Evolutionary conservation across 2,113 vertebrate genomes (phyloP).

Genomic region (Gobiocypris rarus): DNA sequence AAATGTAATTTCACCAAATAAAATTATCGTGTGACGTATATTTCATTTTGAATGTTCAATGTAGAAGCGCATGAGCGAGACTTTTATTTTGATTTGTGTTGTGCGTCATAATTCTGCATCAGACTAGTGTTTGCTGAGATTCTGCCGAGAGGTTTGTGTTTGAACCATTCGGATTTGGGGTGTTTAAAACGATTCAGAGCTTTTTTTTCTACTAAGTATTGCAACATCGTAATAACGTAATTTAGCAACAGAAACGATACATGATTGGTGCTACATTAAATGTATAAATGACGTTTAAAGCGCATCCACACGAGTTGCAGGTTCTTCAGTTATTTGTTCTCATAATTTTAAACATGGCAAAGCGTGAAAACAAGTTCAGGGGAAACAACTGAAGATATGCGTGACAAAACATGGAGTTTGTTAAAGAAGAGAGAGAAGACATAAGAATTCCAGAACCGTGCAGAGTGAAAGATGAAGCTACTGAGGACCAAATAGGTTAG

Average conservation of each 20-base stretch:
- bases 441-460: not conserved
- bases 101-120: not conserved
- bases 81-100: not conserved
- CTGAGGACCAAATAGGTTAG: not conserved
- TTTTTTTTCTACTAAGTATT: not conserved
- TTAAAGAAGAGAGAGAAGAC: slow-evolving; percentile 23
- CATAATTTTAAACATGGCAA: not conserved
- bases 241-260: no score
- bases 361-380: not conserved
- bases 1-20: not conserved
- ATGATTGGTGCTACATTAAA: not conserved
- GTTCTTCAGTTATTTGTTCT: not conserved
- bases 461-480: slow-evolving; percentile 1
- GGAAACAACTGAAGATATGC: not conserved
- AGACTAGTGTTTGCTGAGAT: not conserved
- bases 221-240: no score
- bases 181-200: not conserved
- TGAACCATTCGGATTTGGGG: not conserved
- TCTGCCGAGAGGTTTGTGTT: not conserved
- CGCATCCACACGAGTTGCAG: not conserved
- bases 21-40: no score
- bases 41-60: not conserved
- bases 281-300: not conserved
- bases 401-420: slow-evolving; percentile 1
- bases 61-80: not conserved